These are phyloP conservation scores for Phoeniculus purpureus DNA, from an alignment of 2,797 vertebrate species.

Conservation along the genomic window DNA sequence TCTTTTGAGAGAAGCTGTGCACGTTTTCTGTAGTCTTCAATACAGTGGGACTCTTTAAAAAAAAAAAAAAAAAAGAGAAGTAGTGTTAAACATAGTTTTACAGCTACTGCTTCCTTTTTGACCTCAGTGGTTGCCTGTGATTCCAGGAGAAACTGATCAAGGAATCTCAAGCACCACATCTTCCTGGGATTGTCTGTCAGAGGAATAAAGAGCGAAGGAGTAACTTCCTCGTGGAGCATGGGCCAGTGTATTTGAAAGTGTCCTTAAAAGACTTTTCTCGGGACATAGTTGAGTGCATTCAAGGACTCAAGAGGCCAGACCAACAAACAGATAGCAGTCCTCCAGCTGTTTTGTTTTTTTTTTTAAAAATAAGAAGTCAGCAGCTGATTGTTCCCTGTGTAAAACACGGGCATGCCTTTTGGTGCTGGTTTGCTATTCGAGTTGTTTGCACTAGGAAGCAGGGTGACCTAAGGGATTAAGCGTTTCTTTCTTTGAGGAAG, in stretches of 20 bases:
- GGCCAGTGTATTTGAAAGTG: conserved; percentile 16
- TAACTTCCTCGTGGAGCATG: conserved; percentile 25
- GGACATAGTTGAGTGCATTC: not conserved
- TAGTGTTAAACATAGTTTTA: not conserved
- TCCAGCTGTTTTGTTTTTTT: not conserved
- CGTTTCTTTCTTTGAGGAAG: conserved; percentile 45
- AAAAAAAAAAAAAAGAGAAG: not conserved
- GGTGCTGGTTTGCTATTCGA: not conserved
- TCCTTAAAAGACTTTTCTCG: conserved; percentile 61
- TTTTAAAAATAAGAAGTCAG: not conserved
- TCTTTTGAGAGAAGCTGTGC: not conserved
- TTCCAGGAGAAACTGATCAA: conserved; percentile 23
- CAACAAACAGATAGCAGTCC: not conserved
- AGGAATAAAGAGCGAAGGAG: conserved; percentile 27
- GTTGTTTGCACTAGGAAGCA: conserved; percentile 36
- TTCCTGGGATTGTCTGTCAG: conserved; percentile 52
- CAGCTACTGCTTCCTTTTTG: conserved; percentile 24
- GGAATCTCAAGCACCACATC: conserved; percentile 1
- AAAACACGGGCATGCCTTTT: conserved; percentile 23
- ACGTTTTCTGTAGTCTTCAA: not conserved
- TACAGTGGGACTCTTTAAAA: not conserved
- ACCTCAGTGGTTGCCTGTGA: conserved; percentile 5
- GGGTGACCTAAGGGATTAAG: conserved; percentile 15
- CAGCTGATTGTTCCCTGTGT: conserved; percentile 9
- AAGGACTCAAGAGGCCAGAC: conserved; percentile 19